Evolutionary conservation across 37 sponge, comb jelly and placozoan genomes (phyloP).

Genomic region (Beroe forskalii): DNA sequence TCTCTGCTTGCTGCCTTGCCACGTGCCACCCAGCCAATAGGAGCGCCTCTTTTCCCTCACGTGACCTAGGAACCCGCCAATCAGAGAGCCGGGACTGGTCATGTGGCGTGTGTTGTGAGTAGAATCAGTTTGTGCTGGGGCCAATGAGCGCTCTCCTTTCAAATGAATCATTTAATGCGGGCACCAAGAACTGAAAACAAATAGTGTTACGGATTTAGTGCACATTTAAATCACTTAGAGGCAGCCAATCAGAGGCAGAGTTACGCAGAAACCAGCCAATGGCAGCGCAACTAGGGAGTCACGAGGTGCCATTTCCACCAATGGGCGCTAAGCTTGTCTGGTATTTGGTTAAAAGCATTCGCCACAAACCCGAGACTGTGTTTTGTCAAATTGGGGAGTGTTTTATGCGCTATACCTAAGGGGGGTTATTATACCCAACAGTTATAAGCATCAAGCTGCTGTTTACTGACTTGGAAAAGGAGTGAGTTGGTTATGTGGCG

Average conservation of each 20-base stretch:
- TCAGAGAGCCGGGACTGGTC: not conserved
- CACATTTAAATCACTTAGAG: constrained; percentile 22
- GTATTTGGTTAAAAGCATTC: constrained; percentile 48
- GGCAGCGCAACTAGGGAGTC: not conserved
- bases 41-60: not conserved
- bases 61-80: not conserved
- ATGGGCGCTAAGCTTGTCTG: not conserved
- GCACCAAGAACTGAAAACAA: constrained; percentile 19
- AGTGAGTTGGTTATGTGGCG: too few relatives aligned
- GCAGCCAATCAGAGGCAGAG: not conserved
- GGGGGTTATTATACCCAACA: not conserved
- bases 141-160: not conserved
- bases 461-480: too few relatives aligned
- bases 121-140: not conserved
- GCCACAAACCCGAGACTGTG: constrained; percentile 16
- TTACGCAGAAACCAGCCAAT: not conserved
- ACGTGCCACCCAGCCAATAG: not conserved
- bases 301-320: not conserved
- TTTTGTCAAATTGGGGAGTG: constrained; percentile 27
- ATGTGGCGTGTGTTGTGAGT: not conserved
- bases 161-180: not conserved
- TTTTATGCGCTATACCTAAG: not conserved
- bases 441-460: not conserved
- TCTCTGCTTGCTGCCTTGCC: not conserved
- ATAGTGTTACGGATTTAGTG: constrained; percentile 54